phyloP scores from a whole-genome alignment of 2,113 vertebrate genomes.

The Oncorhynchus nerka region DNA sequence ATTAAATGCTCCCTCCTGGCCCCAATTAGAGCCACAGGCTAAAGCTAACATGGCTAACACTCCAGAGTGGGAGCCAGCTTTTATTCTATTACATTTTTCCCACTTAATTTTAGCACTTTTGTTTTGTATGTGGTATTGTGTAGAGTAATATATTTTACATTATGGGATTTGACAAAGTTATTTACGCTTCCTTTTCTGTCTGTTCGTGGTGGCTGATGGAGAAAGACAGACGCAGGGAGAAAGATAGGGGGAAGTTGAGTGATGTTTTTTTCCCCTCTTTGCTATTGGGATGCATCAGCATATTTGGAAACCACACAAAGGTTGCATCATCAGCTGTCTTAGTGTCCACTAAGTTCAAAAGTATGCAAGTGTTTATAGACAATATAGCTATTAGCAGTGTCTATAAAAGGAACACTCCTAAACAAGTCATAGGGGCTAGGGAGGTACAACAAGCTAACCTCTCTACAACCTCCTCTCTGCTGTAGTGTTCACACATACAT shows the following conservation, averaged over 20 bases:
- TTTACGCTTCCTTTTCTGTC: conserved; percentile 33
- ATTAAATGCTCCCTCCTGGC: conserved; percentile 99
- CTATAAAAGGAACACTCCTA: conserved; percentile 13
- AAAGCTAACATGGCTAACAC: conserved; percentile 83
- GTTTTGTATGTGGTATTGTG: conserved; percentile 10
- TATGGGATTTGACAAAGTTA: conserved; percentile 26
- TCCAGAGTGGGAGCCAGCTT: conserved; percentile 72
- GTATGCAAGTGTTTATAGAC: neutral
- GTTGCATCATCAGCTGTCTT: conserved; percentile 10
- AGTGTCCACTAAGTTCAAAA: neutral
- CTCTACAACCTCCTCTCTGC: conserved; percentile 68
- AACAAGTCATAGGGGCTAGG: conserved; percentile 4
- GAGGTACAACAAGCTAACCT: conserved; percentile 46
- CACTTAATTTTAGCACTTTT: conserved; percentile 43
- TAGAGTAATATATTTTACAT: conserved; percentile 26
- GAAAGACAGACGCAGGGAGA: conserved; percentile 26
- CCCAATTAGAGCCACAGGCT: conserved; percentile 90
- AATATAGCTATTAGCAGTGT: neutral
- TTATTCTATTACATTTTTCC: conserved; percentile 49
- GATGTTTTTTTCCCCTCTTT: conserved; percentile 33
- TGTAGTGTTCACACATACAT: conserved; percentile 62
- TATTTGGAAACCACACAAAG: conserved; percentile 32
- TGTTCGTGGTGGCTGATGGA: conserved; percentile 36
- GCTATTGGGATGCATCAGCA: conserved; percentile 36
- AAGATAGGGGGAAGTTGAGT: conserved; percentile 45